phyloP scores from a whole-genome alignment of 2,113 vertebrate genomes.

The Malurus elegans region DNA sequence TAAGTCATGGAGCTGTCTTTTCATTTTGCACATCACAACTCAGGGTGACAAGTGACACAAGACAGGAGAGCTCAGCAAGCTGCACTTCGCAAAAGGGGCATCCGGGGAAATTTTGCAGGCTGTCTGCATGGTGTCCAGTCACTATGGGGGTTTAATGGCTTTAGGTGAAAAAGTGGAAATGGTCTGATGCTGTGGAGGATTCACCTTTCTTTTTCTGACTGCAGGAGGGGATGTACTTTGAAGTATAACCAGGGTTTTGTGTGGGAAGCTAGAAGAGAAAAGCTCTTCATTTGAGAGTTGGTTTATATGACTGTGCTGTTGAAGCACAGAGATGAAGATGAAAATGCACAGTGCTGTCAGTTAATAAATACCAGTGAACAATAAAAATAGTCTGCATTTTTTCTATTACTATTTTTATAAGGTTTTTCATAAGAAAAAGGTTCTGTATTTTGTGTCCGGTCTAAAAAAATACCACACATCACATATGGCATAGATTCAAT shows the following conservation, averaged over 20 bases:
- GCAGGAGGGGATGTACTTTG: background rate
- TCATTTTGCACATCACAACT: background rate
- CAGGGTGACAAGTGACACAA: background rate
- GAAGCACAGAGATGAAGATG: background rate
- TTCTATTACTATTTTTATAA: background rate
- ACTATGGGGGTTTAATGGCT: background rate
- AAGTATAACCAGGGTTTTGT: background rate
- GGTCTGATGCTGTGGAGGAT: background rate
- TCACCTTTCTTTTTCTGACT: background rate
- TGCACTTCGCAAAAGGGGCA: background rate
- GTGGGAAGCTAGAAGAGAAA: background rate
- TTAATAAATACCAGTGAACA: background rate
- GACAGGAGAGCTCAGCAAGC: background rate
- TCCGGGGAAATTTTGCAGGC: background rate
- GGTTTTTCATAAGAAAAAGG: background rate
- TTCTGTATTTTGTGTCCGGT: background rate
- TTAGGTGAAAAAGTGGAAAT: background rate
- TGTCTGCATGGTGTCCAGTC: background rate
- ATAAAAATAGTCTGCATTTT: background rate
- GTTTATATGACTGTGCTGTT: background rate
- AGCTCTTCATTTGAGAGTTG: background rate
- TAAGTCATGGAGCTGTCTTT: background rate
- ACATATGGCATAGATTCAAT: background rate
- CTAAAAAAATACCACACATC: fast-evolving
- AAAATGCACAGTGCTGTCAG: background rate